phyloP scores from a whole-genome alignment of 2,113 vertebrate genomes.

The Peromyscus californicus region DNA sequence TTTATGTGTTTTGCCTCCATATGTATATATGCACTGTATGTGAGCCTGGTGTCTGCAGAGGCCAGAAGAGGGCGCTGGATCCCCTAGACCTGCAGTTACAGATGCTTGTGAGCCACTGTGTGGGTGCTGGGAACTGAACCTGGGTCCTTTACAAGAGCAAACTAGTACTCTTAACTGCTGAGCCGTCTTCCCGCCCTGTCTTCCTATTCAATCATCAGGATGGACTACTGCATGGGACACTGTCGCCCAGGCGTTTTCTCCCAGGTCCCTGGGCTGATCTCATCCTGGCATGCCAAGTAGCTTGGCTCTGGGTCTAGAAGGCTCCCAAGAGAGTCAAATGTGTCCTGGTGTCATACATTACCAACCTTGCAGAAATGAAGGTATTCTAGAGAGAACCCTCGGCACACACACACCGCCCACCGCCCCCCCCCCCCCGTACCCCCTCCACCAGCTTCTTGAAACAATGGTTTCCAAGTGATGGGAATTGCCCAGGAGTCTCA shows the following conservation, averaged over 20 bases:
- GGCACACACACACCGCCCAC: no score
- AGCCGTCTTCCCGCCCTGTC: neutral
- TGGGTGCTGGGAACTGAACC: neutral
- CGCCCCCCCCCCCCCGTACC: no score
- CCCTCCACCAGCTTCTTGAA: no score
- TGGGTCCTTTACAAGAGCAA: neutral
- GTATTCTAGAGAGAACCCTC: neutral
- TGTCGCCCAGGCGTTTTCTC: neutral
- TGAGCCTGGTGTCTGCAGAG: neutral
- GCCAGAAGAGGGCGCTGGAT: neutral
- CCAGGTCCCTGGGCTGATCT: neutral
- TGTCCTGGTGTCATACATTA: neutral
- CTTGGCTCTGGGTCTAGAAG: neutral
- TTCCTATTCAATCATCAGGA: neutral
- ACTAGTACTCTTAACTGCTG: neutral
- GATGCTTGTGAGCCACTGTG: neutral
- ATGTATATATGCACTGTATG: neutral
- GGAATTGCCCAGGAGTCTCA: neutral
- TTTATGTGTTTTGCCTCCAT: neutral
- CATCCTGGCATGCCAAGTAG: neutral
- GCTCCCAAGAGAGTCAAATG: neutral
- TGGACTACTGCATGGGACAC: no score
- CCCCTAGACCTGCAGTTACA: neutral
- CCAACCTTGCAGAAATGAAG: neutral
- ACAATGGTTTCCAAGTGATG: neutral